Percentiles rank a stretch among this genome's conserved stretches.
Evolutionary conservation across 2,113 vertebrate species (phyloP).

Genomic region (Sardina pilchardus): DNA sequence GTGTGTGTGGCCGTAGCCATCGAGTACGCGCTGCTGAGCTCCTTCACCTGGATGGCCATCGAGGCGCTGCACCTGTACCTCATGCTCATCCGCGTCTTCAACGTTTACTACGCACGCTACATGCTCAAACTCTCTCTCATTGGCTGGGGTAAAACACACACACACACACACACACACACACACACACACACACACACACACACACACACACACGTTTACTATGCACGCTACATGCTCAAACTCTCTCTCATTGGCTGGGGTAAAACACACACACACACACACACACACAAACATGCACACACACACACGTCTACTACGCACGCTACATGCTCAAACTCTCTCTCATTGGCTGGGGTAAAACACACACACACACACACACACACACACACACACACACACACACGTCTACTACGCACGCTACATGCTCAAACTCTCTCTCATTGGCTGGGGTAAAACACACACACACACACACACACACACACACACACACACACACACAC

Average conservation of each 20-base stretch:
- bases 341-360: no score
- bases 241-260: no score
- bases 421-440: no score
- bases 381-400: background rate
- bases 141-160: constrained; percentile 69
- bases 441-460: no score
- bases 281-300: background rate
- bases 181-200: background rate
- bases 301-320: background rate
- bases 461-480: no score
- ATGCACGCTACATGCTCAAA: background rate
- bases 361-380: constrained; percentile 20
- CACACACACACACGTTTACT: background rate
- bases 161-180: background rate
- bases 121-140: constrained; percentile 61
- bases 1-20: constrained; percentile 58
- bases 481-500: no score
- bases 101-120: constrained; percentile 66
- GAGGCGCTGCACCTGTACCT: constrained; percentile 71
- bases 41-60: constrained; percentile 72
- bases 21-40: constrained; percentile 66
- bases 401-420: no score
- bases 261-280: background rate
- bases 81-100: constrained; percentile 67
- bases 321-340: no score